phyloP scores from a whole-genome alignment of 92 coral and sea anemone genomes.

The Galaxea fascicularis region DNA sequence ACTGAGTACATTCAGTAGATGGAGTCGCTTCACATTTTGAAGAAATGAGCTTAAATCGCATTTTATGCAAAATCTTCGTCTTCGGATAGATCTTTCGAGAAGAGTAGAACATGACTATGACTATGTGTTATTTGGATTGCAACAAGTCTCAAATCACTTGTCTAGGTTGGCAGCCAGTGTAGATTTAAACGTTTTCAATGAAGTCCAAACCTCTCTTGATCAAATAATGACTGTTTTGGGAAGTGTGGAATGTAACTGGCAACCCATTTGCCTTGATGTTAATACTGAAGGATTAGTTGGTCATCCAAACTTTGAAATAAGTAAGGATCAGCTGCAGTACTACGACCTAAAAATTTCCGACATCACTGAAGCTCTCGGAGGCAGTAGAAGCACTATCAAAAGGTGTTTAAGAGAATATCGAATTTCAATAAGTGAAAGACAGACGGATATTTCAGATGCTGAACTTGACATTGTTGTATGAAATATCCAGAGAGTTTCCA shows the following conservation, averaged over 20 bases:
- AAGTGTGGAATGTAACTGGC: slow-evolving; percentile 17
- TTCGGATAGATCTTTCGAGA: slow-evolving; percentile 53
- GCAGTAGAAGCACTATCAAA: slow-evolving; percentile 63
- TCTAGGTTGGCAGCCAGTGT: slow-evolving; percentile 22
- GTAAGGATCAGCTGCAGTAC: slow-evolving; percentile 68
- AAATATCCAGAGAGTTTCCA: slow-evolving; percentile 46
- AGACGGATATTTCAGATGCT: slow-evolving; percentile 38
- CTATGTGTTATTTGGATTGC: slow-evolving; percentile 57
- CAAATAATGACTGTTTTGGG: slow-evolving; percentile 30
- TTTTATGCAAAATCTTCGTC: slow-evolving; percentile 23
- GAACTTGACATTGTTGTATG: slow-evolving; percentile 48
- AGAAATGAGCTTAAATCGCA: slow-evolving; percentile 11
- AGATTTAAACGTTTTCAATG: slow-evolving; percentile 19
- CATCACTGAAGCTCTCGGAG: slow-evolving; percentile 68
- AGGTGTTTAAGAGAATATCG: slow-evolving; percentile 65
- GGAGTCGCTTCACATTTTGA: neutral
- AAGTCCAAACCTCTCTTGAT: slow-evolving; percentile 51
- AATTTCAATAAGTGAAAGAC: slow-evolving; percentile 34
- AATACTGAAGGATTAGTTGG: slow-evolving; percentile 31
- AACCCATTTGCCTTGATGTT: neutral
- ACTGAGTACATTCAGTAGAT: neutral
- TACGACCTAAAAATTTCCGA: slow-evolving; percentile 54
- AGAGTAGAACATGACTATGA: slow-evolving; percentile 61
- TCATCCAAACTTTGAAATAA: slow-evolving; percentile 58
- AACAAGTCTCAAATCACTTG: slow-evolving; percentile 33